phyloP scores from a whole-genome alignment of 2,888 invertebrate species.

The Papilio gigon region DNA sequence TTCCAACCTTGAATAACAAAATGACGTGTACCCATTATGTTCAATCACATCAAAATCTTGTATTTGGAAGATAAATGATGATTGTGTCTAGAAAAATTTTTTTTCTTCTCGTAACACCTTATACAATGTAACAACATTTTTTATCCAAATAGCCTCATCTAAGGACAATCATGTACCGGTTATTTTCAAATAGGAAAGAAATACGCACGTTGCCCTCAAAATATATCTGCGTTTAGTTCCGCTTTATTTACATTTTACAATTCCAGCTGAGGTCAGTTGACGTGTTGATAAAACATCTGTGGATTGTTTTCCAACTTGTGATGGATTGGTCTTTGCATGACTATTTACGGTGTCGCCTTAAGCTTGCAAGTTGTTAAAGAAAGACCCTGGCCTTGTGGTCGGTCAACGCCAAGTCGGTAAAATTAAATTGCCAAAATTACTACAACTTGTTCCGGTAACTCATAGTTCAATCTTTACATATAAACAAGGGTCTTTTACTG shows the following conservation, averaged over 20 bases:
- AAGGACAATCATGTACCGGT: slow-evolving; percentile 19
- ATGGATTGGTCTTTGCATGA: slow-evolving; percentile 22
- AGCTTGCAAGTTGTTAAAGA: not conserved
- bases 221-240: slow-evolving; percentile 27
- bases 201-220: slow-evolving; percentile 17
- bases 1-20: no score
- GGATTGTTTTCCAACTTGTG: slow-evolving; percentile 16
- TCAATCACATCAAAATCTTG: not conserved
- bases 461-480: not conserved
- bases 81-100: not conserved
- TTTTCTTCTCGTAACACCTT: not conserved
- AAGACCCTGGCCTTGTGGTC: slow-evolving; percentile 13
- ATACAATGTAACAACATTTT: not conserved
- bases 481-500: slow-evolving; percentile 1
- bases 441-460: slow-evolving; percentile 11
- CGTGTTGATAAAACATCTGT: slow-evolving; percentile 20
- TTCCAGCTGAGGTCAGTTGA: slow-evolving; percentile 19
- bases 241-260: slow-evolving; percentile 36
- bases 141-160: not conserved
- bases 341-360: slow-evolving; percentile 11
- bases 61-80: not conserved
- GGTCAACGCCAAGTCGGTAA: slow-evolving; percentile 1
- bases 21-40: no score
- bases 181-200: slow-evolving; percentile 23
- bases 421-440: slow-evolving; percentile 21